Evolutionary conservation across 2,888 invertebrate species (phyloP), one percentile per base, ranked within the genome.

Genomic region (Epicampocera succincta): DNA sequence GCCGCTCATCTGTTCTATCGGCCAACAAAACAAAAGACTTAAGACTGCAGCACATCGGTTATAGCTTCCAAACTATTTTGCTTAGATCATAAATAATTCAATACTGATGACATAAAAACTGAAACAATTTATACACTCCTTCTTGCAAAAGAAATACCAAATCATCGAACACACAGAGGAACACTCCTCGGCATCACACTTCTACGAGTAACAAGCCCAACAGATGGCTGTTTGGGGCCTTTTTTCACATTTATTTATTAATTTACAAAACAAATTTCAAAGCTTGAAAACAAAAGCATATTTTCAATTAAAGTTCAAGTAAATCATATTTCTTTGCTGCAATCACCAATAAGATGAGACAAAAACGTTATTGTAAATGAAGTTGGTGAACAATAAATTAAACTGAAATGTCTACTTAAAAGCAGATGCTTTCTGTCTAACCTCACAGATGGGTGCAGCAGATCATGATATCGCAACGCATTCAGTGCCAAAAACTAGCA

Each of bases 221-320:
- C 56, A 71, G 46, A 56, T 48, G 46, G 12, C 44, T 29, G 42
- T 6, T 19, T 44, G 33, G 3, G 6, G 5, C 33, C n/a, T 60
- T 54, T 50, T 17, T 46, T 61, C 15, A 11, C 21, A 63, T 46
- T 46, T 42, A 8, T 42, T 44, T n/a, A 21, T 15, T 54, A 58
- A 21, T 71, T 71, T 56, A 63, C 54, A 40, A 13, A 74, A 54
- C 40, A 71, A 78, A 56, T 71, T 72, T 54, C 15, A 9, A 19
- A 77, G 42, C 3, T 3, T 4, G 21, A 68, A 68, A 68, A 65
- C 52, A 60, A 80, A 80, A 75, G 33, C 46, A 71, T 61, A 44
- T 44, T 75, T 61, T 68, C 33, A 25, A 38, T 56, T 82, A 82
- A 82, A 82, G 82, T 82, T 82, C 82, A 82, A 82, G 82, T 78